Base-by-base conservation (phyloP, 2,888 invertebrate species). In the Eutolmus rufibarbis region DNA sequence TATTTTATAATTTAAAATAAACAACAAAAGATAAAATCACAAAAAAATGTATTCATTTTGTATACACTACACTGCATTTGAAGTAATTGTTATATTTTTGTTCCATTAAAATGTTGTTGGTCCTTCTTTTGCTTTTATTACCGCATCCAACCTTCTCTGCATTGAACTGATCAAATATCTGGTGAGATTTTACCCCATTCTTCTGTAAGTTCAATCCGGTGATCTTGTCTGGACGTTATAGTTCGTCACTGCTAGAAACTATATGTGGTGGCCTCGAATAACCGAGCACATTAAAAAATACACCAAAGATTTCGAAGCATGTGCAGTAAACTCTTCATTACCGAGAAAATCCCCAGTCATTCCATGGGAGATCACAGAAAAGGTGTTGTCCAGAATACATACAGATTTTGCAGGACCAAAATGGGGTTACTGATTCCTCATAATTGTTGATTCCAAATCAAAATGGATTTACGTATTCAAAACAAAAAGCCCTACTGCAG, bases 391-490 rank as follows among this genome's bases (percentile, higher is more conserved):
- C 40, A 74, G 85, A 9, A 37, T 86, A 28, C 79, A 79, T 9
- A 19, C 86, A 9, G 87, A 87, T 31, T 87, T 85, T 16, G 78
- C 87, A 51, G 86, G 79, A 37, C 79, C 87, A 46, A 87, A 87
- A 43, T 79, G 74, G 87, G 79, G 74, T 16, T 86, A 79, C 28
- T 86, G 79, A 79, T 86, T 86, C 74, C 40, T 86, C n/a, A 84
- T 85, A 9, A 87, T 86, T 79, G 40, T 87, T 56, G 87, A 87
- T 56, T 86, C 87, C 2, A 86, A 79, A 76, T 87, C 87, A 57
- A 87, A 86, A 51, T 87, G 87, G 86, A 43, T 85, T 31, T 85
- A 87, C 31, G 85, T 87, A 9, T 86, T 87, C n/a, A 79, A 87
- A 37, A 87, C 86, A 46, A 87, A 86, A 28, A 77, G 77, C 16